Evolutionary conservation across 2,113 vertebrate species (phyloP).

Genomic region (Tragelaphus strepsiceros): DNA sequence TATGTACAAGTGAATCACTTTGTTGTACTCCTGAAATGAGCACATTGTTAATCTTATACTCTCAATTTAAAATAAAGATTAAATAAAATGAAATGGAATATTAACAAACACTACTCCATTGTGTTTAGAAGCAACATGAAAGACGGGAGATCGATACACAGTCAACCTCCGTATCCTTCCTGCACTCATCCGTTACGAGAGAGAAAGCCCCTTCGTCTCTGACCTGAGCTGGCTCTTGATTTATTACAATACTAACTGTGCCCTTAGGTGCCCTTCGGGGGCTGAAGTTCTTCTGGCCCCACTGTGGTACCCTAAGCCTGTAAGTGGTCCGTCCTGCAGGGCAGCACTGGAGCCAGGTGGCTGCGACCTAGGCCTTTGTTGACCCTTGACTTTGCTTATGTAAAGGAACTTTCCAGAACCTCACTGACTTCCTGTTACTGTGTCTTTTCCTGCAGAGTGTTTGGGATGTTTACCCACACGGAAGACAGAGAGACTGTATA

Average conservation of each 20-base stretch:
- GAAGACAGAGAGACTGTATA: slow-evolving; percentile 95
- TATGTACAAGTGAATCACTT: not conserved
- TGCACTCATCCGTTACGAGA: not conserved
- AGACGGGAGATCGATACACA: not conserved
- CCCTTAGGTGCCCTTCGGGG: not conserved
- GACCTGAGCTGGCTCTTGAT: not conserved
- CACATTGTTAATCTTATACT: not conserved
- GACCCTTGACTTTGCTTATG: not conserved
- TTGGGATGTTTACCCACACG: slow-evolving; percentile 92
- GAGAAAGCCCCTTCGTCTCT: not conserved
- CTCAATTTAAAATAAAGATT: not conserved
- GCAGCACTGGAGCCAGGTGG: not conserved
- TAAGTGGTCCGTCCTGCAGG: no score
- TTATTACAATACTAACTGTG: not conserved
- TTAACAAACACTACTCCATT: not conserved
- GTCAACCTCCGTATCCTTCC: not conserved
- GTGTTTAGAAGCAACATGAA: not conserved
- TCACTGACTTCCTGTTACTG: not conserved
- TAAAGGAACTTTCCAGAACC: not conserved
- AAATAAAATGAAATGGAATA: not conserved
- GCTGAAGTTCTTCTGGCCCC: not conserved
- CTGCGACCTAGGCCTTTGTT: not conserved
- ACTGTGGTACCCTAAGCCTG: accelerated
- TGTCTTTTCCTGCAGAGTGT: slow-evolving; percentile 84
- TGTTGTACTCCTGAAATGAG: not conserved